These are phyloP conservation scores for Argyrosomus regius DNA, from an alignment of 2,797 vertebrate genomes.

Conservation along the genomic window DNA sequence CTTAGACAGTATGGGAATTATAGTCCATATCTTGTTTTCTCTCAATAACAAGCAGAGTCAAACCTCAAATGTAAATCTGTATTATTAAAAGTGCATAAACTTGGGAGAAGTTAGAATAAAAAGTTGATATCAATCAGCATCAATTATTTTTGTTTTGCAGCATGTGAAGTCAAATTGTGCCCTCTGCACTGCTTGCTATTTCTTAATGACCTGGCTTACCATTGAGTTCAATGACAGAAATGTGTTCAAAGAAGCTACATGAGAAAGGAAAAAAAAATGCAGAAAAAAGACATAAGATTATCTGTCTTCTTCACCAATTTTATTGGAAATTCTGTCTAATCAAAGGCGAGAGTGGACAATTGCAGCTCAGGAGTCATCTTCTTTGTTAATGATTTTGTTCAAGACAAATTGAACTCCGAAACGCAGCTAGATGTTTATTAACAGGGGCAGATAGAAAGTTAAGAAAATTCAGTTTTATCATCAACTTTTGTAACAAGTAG, in stretches of 20 bases:
- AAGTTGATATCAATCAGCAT: conserved; percentile 69
- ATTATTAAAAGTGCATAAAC: conserved; percentile 63
- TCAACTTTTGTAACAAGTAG: conserved; percentile 23
- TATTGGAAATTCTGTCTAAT: conserved; percentile 39
- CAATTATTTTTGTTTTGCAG: conserved; percentile 75
- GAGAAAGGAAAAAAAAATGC: neutral
- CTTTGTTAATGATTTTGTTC: conserved; percentile 27
- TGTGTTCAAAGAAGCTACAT: conserved; percentile 57
- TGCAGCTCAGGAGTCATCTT: neutral
- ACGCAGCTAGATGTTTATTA: conserved; percentile 27
- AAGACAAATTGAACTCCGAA: conserved; percentile 35
- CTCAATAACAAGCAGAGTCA: conserved; percentile 44
- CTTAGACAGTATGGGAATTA: conserved; percentile 31
- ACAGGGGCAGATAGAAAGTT: conserved; percentile 5
- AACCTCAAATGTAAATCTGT: conserved; percentile 43
- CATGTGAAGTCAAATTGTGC: conserved; percentile 41
- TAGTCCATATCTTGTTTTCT: conserved; percentile 24
- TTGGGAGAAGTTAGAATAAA: conserved; percentile 45
- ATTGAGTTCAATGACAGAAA: conserved; percentile 60
- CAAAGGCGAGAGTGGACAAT: conserved; percentile 47
- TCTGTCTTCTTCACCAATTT: conserved; percentile 27
- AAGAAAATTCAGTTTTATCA: conserved; percentile 16
- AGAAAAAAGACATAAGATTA: conserved; percentile 6
- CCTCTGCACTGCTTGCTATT: conserved; percentile 68
- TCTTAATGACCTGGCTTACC: conserved; percentile 75